A percentile compares a stretch with the other conserved stretches of the same genome.
Conservation (phyloP, 2,888 invertebrate species). For the Apamea epomidion region DNA sequence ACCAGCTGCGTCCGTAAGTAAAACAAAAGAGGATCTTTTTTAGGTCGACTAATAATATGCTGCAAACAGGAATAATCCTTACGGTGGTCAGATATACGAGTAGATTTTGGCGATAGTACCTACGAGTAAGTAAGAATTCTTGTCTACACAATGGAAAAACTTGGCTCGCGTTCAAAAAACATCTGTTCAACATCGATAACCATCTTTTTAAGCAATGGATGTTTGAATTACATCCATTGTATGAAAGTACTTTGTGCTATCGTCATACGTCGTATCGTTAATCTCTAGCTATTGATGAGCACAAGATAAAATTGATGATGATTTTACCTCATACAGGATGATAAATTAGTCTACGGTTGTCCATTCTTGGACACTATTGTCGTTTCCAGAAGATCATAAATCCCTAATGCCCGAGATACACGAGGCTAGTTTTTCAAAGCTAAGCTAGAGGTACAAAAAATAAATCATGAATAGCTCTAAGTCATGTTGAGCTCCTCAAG, state of each 20-base stretch:
- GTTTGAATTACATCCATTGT: conserved; percentile 9
- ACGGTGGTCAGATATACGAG: too few relatives aligned
- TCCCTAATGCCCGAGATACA: background rate
- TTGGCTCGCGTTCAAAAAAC: conserved; percentile 36
- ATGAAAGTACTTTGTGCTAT: conserved; percentile 2
- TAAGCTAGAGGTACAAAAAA: too few relatives aligned
- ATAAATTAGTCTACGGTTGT: conserved; percentile 7
- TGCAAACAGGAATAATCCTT: too few relatives aligned
- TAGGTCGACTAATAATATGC: too few relatives aligned
- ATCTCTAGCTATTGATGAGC: conserved; percentile 36
- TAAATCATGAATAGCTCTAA: too few relatives aligned
- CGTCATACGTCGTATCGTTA: conserved; percentile 18
- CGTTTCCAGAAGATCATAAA: background rate
- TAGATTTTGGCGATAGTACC: too few relatives aligned
- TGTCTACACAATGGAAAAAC: conserved; percentile 13
- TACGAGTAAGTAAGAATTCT: background rate
- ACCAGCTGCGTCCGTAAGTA: too few relatives aligned
- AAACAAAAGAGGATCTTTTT: too few relatives aligned
- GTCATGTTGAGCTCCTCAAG: too few relatives aligned
- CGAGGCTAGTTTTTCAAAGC: background rate
- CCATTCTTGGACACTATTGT: background rate
- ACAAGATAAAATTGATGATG: conserved; percentile 29
- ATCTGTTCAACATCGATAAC: conserved; percentile 25
- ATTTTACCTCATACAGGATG: conserved; percentile 1
- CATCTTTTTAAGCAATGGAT: conserved; percentile 13